Evolutionary conservation across 1,140 invertebrate genomes (phyloP).

Genomic region (Camponotus floridanus): DNA sequence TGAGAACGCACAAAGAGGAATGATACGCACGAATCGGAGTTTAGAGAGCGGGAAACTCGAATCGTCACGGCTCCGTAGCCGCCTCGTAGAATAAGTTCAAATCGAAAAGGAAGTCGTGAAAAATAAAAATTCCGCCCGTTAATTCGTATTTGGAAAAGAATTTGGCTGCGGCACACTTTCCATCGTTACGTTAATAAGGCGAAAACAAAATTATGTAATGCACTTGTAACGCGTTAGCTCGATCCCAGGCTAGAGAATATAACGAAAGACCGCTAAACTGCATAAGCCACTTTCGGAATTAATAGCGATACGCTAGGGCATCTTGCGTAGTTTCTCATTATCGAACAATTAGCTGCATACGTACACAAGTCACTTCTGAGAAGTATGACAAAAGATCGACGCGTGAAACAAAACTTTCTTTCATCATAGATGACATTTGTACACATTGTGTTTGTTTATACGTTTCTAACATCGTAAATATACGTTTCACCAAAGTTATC

Average conservation of each 20-base stretch:
- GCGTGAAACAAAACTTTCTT: too few species aligned
- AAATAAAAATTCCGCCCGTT: neutral
- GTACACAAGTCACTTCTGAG: neutral
- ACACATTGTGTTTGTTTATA: too few species aligned
- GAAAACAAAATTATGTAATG: constrained; percentile 42
- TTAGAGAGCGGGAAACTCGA: neutral
- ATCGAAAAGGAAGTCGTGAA: neutral
- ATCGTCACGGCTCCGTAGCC: neutral
- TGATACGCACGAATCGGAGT: neutral
- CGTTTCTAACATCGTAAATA: neutral
- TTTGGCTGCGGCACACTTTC: constrained; percentile 30
- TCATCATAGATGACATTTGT: neutral
- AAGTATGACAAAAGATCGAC: neutral
- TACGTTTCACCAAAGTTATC: neutral
- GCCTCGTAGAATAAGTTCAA: neutral
- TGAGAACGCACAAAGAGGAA: constrained; percentile 2
- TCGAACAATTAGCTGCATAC: neutral
- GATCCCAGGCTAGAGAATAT: neutral
- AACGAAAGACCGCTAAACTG: neutral
- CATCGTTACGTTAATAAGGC: constrained; percentile 45
- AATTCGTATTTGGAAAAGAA: constrained; percentile 29
- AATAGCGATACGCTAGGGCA: neutral
- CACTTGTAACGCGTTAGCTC: neutral
- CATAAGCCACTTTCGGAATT: neutral
- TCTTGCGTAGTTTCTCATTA: neutral